Percentiles rank a stretch among this genome's conserved stretches.
phyloP scores from a whole-genome alignment of 2,888 invertebrate genomes.

The Apantesis nais region DNA sequence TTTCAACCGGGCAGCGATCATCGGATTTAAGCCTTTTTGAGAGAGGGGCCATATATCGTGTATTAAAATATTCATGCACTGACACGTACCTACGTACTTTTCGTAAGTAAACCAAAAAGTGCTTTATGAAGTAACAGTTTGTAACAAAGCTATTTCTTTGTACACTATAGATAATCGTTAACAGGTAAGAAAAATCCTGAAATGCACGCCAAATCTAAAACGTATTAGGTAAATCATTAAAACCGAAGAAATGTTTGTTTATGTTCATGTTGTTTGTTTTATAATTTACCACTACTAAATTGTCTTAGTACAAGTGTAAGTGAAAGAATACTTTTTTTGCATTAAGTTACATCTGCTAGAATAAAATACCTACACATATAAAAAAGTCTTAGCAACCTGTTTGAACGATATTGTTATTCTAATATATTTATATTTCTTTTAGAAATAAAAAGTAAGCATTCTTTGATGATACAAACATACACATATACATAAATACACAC shows the following conservation, averaged over 20 bases:
- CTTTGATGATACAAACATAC: too few species aligned
- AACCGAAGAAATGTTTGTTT: background rate
- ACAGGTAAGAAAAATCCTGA: background rate
- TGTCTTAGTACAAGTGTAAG: background rate
- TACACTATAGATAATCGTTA: background rate
- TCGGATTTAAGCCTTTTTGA: slow-evolving; percentile 39
- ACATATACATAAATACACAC: too few species aligned
- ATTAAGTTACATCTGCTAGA: too few species aligned
- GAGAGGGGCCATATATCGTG: slow-evolving; percentile 5
- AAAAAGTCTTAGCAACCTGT: background rate
- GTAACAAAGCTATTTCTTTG: background rate
- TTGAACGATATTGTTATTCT: too few species aligned
- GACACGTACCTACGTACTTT: background rate
- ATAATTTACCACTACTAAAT: background rate
- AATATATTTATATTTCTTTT: too few species aligned
- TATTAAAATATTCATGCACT: slow-evolving; percentile 14
- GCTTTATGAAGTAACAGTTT: background rate
- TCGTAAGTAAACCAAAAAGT: background rate
- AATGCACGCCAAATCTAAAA: background rate
- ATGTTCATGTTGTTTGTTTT: too few species aligned
- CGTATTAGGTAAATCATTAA: background rate
- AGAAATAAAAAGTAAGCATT: too few species aligned
- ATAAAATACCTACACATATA: background rate
- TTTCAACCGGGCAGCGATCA: slow-evolving; percentile 58
- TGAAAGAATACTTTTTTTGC: background rate